Base-by-base conservation (phyloP, 1,140 invertebrate species). In the Drosophila equinoxialis region DNA sequence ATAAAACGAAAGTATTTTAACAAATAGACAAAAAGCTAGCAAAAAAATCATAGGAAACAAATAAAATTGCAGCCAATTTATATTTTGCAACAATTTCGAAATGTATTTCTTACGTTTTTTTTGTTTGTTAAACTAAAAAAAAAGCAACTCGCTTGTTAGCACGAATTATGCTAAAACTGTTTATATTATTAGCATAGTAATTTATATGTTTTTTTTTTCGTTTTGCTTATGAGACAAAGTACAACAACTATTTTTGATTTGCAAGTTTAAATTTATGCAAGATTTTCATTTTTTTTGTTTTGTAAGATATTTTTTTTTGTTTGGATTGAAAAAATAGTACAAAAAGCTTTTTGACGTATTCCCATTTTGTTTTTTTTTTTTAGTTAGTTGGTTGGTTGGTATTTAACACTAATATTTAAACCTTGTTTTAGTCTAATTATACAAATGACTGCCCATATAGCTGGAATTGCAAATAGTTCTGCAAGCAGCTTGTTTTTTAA, bases 391-490 rank as follows among this genome's bases (percentile, higher is more conserved):
- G 71, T 78, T 79, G 72, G 72, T 67, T 71, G 71, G 68, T 70
- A 48, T 14, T 48, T 48, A 48, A 48, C 17, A 48, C 45, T 48
- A 51, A 51, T 51, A 51, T 51, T 51, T 51, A 51, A 51, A 51
- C 45, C 45, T 51, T 75, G 71, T 84, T 72, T 30, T 84, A 79
- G 74, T 80, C 62, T 87, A 83, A 79, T 79, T 87, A 80, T 87
- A 87, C 77, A 87, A 87, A 83, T 90, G 82, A 82, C 77, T 89
- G 90, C 91, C 91, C 91, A 92, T 92, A 92, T 92, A 92, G 91
- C 91, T 91, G 90, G 89, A 77, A 82, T 70, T 71, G 37, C 81
- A 65, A 30, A 77, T 23, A 37, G 41, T 60, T 51, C 0, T 51
- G 17, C 17, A 23, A 23, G 74, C 83, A 83, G 79, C 51, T 74